phyloP scores from a whole-genome alignment of 2,113 vertebrate genomes.

The Anarhynchus alexandrinus region DNA sequence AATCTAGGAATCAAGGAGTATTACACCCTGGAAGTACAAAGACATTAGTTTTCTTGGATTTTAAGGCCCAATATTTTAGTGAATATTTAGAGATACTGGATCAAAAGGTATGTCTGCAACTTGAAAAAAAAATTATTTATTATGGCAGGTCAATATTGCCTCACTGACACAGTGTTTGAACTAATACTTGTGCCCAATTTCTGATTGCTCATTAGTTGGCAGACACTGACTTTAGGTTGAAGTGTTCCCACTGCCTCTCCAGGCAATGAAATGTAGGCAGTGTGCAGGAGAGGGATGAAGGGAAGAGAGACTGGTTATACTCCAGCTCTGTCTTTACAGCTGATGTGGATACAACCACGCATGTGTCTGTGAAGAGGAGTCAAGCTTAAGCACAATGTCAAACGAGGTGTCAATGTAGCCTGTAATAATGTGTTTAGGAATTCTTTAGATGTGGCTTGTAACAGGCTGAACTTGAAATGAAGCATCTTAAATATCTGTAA shows the following conservation, averaged over 20 bases:
- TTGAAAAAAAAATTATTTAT: background rate
- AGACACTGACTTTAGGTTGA: background rate
- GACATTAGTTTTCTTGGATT: background rate
- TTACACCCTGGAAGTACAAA: background rate
- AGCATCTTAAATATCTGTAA: background rate
- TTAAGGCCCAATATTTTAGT: background rate
- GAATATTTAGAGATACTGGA: background rate
- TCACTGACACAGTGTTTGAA: background rate
- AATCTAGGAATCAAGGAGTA: background rate
- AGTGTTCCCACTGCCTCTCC: background rate
- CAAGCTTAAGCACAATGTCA: background rate
- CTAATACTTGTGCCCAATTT: background rate
- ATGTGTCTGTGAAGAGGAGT: background rate
- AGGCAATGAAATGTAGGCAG: background rate
- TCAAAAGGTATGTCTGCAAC: background rate
- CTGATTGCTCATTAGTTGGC: background rate
- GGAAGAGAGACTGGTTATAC: background rate
- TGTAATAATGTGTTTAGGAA: background rate
- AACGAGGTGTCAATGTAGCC: accelerated
- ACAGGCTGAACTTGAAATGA: background rate
- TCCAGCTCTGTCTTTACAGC: background rate
- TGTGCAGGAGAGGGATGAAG: background rate
- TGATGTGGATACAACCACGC: accelerated
- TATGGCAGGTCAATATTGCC: background rate
- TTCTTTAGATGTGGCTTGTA: background rate